Conservation (phyloP, 2,113 vertebrate genomes). For the Ceyx margarethae region DNA sequence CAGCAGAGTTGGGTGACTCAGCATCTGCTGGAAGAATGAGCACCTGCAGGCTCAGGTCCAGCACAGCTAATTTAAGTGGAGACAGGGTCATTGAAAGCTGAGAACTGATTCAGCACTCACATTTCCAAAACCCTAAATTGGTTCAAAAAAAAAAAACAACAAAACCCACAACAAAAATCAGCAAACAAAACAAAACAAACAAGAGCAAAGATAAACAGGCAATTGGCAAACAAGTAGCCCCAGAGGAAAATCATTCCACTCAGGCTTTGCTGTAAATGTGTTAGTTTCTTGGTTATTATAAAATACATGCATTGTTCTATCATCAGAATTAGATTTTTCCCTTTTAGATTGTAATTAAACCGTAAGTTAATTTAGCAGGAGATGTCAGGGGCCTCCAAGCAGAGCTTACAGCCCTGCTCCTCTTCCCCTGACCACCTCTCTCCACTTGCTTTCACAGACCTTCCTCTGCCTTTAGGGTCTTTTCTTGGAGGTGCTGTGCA, state of each 20-base stretch:
- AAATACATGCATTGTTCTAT: not conserved
- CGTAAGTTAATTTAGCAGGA: not conserved
- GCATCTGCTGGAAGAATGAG: not conserved
- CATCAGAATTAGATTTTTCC: constrained; percentile 2
- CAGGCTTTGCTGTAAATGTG: not conserved
- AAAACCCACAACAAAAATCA: not conserved
- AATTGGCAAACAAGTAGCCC: not conserved
- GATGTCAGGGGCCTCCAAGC: not conserved
- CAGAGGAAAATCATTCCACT: constrained; percentile 20
- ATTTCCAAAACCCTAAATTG: not conserved
- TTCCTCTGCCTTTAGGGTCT: not conserved
- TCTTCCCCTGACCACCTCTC: not conserved
- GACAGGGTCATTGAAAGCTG: not conserved
- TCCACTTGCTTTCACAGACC: not conserved
- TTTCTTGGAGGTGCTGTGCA: not conserved
- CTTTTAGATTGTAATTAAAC: constrained; percentile 27
- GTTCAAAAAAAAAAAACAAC: not conserved
- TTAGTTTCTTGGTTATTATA: not conserved
- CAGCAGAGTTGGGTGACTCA: not conserved
- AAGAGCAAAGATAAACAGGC: not conserved
- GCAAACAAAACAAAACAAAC: not conserved
- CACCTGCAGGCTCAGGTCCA: not conserved
- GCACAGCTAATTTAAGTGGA: not conserved
- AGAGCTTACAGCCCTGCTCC: not conserved
- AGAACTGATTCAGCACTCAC: not conserved